Percentiles rank a stretch among this genome's conserved stretches.
These are phyloP conservation scores for Zonotrichia leucophrys DNA, from an alignment of 2,113 vertebrate species.

Conservation along the genomic window DNA sequence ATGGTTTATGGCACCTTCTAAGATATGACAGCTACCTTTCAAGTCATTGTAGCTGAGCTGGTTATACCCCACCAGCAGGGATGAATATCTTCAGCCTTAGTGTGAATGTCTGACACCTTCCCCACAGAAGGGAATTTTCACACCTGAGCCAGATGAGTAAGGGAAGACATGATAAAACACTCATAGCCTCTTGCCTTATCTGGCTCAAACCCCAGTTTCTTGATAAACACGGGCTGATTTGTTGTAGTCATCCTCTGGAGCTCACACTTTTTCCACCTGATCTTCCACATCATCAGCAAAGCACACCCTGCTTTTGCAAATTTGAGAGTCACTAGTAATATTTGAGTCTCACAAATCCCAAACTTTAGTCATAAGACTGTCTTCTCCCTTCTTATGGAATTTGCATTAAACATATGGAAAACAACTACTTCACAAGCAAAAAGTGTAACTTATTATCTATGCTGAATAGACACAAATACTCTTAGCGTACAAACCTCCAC, in stretches of 20 bases:
- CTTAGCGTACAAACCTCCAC: not conserved
- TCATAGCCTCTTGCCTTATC: not conserved
- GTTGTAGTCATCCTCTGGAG: not conserved
- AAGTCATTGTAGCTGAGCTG: fast-evolving
- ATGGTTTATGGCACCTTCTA: not conserved
- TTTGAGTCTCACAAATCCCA: not conserved
- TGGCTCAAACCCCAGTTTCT: not conserved
- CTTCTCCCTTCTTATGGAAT: not conserved
- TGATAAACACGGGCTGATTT: not conserved
- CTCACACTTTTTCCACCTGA: not conserved
- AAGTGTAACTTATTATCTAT: not conserved
- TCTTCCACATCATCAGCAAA: not conserved
- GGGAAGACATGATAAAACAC: not conserved
- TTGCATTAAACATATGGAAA: not conserved
- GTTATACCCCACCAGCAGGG: not conserved
- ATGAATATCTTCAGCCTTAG: not conserved
- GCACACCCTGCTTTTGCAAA: not conserved
- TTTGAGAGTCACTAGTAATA: not conserved
- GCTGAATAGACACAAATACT: not conserved
- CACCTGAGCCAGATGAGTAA: not conserved
- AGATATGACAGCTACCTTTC: not conserved
- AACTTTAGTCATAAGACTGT: not conserved
- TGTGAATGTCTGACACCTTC: not conserved
- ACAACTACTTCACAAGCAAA: not conserved
- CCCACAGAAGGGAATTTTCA: not conserved